These are phyloP conservation scores for Himalopsyche tibetana DNA, from an alignment of 2,888 invertebrate species.

Conservation along the genomic window DNA sequence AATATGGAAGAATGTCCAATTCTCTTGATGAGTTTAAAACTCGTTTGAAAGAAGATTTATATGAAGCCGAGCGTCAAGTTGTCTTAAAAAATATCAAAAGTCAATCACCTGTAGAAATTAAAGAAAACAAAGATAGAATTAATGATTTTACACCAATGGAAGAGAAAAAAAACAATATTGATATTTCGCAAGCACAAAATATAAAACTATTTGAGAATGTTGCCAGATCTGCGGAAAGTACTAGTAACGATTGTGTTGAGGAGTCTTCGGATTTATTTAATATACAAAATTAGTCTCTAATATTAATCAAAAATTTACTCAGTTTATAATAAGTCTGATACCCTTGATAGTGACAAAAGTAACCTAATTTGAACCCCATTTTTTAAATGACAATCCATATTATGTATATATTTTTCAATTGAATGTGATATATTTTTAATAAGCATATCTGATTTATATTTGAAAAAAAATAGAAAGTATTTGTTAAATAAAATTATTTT, in stretches of 20 bases:
- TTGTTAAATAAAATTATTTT: too few relatives aligned
- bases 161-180: too few relatives aligned
- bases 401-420: background rate
- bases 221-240: background rate
- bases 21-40: background rate
- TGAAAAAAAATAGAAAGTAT: too few relatives aligned
- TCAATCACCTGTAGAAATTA: too few relatives aligned
- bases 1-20: background rate
- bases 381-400: background rate
- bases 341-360: background rate
- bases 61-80: background rate
- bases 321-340: background rate
- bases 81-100: background rate
- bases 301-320: background rate
- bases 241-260: background rate
- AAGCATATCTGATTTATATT: background rate
- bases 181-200: too few relatives aligned
- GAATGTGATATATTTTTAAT: constrained; percentile 22
- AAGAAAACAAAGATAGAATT: too few relatives aligned
- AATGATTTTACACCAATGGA: too few relatives aligned
- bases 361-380: background rate
- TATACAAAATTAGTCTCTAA: background rate
- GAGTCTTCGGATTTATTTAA: background rate
- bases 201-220: background rate
- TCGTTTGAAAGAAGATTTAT: background rate